Conservation (phyloP, 2,888 invertebrate species). For the Monopis laevigella region DNA sequence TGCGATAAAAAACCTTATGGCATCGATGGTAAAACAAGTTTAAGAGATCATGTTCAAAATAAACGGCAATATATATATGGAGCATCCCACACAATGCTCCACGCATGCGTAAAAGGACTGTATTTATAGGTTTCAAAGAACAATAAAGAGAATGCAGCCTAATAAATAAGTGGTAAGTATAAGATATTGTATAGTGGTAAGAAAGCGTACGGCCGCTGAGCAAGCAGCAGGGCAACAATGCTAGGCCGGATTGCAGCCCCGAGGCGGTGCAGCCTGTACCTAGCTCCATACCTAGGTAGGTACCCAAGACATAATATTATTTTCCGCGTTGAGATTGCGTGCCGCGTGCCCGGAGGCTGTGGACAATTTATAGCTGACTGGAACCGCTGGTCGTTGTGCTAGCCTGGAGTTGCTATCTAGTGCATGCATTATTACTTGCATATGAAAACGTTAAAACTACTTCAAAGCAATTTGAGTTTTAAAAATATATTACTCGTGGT, state of each 20-base stretch:
- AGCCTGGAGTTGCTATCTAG: too few relatives aligned
- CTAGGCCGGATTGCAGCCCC: constrained; percentile 29
- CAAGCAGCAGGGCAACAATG: constrained; percentile 31
- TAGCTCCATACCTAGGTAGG: constrained; percentile 5
- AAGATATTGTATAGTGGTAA: background rate
- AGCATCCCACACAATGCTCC: too few relatives aligned
- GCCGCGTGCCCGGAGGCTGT: constrained; percentile 59
- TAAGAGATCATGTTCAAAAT: too few relatives aligned
- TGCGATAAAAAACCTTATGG: too few relatives aligned
- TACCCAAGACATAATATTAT: constrained; percentile 35
- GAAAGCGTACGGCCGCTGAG: constrained; percentile 19
- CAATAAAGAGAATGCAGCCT: constrained; percentile 1
- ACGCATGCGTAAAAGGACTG: background rate
- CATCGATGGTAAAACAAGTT: too few relatives aligned
- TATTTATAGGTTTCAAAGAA: background rate
- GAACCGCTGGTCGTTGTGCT: constrained; percentile 26
- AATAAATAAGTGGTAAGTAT: constrained; percentile 2
- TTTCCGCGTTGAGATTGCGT: constrained; percentile 64
- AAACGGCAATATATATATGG: too few relatives aligned
- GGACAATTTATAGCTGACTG: constrained; percentile 58
- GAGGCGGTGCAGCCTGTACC: constrained; percentile 1
- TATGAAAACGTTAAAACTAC: too few relatives aligned
- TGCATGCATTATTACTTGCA: too few relatives aligned
- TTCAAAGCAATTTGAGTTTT: too few relatives aligned
- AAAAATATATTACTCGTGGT: too few relatives aligned